Evolutionary conservation across 2,797 vertebrate genomes (phyloP).

Genomic region (Nothura maculosa): DNA sequence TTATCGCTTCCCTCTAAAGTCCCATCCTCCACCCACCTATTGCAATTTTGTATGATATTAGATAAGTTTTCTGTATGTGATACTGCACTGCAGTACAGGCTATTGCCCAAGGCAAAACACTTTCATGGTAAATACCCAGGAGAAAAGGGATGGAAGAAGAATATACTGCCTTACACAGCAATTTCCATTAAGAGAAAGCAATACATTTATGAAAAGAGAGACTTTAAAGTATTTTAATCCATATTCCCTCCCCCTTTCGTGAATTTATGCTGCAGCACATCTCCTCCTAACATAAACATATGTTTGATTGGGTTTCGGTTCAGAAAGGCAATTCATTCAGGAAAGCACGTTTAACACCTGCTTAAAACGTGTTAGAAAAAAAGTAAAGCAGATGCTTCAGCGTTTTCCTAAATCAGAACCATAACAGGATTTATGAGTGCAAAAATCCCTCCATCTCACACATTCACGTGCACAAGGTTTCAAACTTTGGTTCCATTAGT

Average conservation of each 20-base stretch:
- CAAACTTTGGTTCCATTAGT: not conserved
- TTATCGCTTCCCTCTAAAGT: conserved; percentile 5
- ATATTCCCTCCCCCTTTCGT: not conserved
- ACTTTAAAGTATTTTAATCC: conserved; percentile 18
- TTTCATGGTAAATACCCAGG: conserved; percentile 42
- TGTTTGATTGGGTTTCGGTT: not conserved
- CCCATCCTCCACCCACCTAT: not conserved
- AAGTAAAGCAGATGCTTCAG: conserved; percentile 10
- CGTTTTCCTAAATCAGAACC: not conserved
- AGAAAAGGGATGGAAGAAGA: conserved; percentile 17
- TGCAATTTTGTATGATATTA: not conserved
- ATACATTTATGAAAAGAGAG: conserved; percentile 3
- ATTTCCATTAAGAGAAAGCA: conserved; percentile 10
- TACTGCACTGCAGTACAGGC: conserved; percentile 33
- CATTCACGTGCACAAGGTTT: not conserved
- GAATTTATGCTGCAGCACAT: not conserved
- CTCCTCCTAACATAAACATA: not conserved
- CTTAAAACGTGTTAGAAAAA: conserved; percentile 21
- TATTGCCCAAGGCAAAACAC: conserved; percentile 31
- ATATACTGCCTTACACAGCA: not conserved
- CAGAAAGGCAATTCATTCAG: conserved; percentile 11
- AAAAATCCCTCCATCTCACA: not conserved
- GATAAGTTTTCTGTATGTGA: conserved; percentile 25
- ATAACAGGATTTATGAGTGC: not conserved
- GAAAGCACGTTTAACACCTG: conserved; percentile 26